Evolutionary conservation across 2,113 vertebrate species (phyloP).

Genomic region (Todiramphus chloris): DNA sequence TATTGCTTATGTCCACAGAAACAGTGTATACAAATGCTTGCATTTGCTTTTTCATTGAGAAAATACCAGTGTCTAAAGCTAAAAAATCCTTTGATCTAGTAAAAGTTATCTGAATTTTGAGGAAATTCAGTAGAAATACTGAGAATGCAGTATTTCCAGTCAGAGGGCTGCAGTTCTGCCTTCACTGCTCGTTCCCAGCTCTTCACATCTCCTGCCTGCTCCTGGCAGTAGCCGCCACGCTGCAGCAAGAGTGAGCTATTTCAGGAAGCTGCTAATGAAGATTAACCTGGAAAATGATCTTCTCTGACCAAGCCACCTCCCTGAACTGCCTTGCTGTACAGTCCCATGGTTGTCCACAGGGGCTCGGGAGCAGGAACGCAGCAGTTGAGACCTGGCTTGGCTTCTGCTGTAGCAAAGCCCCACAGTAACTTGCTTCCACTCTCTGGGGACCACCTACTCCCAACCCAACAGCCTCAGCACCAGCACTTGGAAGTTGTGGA

Average conservation of each 20-base stretch:
- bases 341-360: not conserved
- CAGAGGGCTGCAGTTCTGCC: not conserved
- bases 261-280: not conserved
- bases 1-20: not conserved
- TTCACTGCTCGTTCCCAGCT: not conserved
- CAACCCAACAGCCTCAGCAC: not conserved
- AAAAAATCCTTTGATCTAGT: not conserved
- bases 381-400: not conserved
- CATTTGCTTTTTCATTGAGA: not conserved
- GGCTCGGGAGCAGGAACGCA: not conserved
- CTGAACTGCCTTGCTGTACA: not conserved
- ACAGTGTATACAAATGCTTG: not conserved
- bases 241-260: not conserved
- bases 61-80: not conserved
- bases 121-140: not conserved
- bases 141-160: not conserved
- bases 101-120: not conserved
- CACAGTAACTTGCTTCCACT: no score
- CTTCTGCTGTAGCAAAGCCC: not conserved
- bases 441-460: not conserved
- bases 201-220: not conserved
- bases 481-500: accelerated
- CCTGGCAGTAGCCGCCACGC: not conserved
- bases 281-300: not conserved
- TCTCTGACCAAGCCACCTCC: not conserved